Evolutionary conservation across 2,888 invertebrate genomes (phyloP), one percentile per base, ranked within the genome.

Genomic region (Sarcophaga variegata): DNA sequence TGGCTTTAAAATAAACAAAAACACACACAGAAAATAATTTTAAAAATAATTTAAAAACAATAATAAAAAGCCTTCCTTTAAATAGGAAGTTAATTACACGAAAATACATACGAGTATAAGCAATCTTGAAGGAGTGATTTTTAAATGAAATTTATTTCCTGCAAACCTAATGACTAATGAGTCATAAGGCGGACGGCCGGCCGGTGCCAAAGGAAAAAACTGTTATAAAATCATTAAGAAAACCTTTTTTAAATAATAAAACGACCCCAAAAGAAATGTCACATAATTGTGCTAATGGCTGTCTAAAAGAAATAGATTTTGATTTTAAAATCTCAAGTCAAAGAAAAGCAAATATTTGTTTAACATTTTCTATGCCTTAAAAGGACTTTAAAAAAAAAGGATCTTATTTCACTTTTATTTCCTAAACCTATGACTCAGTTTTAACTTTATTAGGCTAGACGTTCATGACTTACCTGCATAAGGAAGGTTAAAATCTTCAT

Each of bases 71-170:
- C 54, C 20, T 69, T n/a, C 45, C 37, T 20, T 27, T 64, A 75
- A 75, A 79, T 67, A 81, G 74, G 83, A 78, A 83, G 72, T 83
- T 69, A 77, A 78, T 81, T 81, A 83, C 63, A 22, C 14, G n/a
- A 4, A 45, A 54, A 54, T 54, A 54, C 54, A 22, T 22, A 22
- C 22, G 22, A 22, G 14, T 54, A 17, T 14, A 67, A 45, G 22
- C 67, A 20, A n/a, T 20, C 11, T 76, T 45, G 45, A 47, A 71
- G 76, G 67, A 70, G 67, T 78, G 70, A 66, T 82, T 47, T 37
- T 37, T 37, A 20, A 10, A 47, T 66, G 8, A 62, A 83, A 69
- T 11, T 64, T 17, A 72, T 77, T 72, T 62, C 17, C 22, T n/a
- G 12, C 5, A 25, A 67, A 54, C 27, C 62, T 76, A 45, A 25